Evolutionary conservation across 1,140 invertebrate species (phyloP), one percentile per base, ranked within the genome.

Genomic region (Chironomus tepperi): DNA sequence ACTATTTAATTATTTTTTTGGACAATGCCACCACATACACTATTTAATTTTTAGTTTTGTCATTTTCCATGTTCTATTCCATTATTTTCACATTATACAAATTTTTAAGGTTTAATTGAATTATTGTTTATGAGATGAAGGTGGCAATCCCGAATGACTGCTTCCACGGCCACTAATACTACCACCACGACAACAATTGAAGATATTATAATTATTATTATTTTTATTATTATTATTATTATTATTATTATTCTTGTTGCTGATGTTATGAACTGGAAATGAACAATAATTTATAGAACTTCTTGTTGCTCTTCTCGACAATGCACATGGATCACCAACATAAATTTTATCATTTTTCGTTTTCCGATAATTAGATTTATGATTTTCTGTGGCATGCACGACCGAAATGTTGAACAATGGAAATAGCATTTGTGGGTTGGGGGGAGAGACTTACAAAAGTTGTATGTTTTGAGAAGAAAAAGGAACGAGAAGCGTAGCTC

Each of bases 321-420:
- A 34, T 34, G 24, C 24, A 34, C 24, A 34, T 34, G 24, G 24
- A 34, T 34, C 24, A 34, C 24, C 24, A 34, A 34, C 47, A 57
- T n/a, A 57, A 57, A 57, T 57, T 34, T 57, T 57, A 57, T 57
- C 47, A 57, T 57, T 57, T 57, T 57, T 57, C 12, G 47, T 57
- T 57, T 57, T n/a, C 47, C 47, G 47, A 57, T 57, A 57, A 15
- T 57, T 57, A 15, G 47, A 57, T 57, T 57, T 57, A 57, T 57
- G 47, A 57, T 15, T 57, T 57, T 57, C 12, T 57, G 5, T 57
- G 47, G 47, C 47, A 57, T 57, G 47, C 47, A 57, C 47, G 47
- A 57, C n/a, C 5, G 47, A 15, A 57, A 57, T 15, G 12, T 57
- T 57, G 12, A 57, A 57, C 47, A 57, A 57, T 57, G 47, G 47